phyloP scores from a whole-genome alignment of 2,113 vertebrate species.

The Calidris pugnax region DNA sequence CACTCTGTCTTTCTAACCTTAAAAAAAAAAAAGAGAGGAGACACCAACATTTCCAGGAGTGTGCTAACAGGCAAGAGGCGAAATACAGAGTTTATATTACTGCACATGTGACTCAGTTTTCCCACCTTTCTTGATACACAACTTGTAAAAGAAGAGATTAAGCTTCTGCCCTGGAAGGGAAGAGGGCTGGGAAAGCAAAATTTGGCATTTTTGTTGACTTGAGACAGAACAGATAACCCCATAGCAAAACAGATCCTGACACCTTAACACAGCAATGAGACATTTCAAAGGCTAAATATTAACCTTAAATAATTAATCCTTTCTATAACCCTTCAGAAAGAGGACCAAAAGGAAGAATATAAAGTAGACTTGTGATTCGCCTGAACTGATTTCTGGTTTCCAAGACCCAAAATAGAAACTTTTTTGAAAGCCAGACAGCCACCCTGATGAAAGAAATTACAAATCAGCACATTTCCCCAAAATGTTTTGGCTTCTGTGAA shows the following conservation, averaged over 20 bases:
- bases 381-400: background rate
- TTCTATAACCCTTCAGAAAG: background rate
- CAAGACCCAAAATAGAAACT: constrained; percentile 5
- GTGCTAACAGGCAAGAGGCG: background rate
- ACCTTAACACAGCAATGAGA: background rate
- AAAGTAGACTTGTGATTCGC: background rate
- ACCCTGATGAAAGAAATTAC: background rate
- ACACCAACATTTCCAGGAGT: background rate
- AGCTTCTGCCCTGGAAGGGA: background rate
- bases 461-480: background rate
- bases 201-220: background rate
- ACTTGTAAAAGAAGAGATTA: background rate
- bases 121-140: background rate
- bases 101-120: background rate
- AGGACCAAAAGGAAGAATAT: background rate
- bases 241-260: background rate
- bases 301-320: background rate
- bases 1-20: background rate
- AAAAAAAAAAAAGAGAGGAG: background rate
- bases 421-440: background rate
- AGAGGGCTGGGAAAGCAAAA: background rate
- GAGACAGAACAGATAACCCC: background rate
- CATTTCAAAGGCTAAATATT: background rate
- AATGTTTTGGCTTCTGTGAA: background rate
- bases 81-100: background rate